Conservation (phyloP, 2,797 vertebrate genomes). For the Danio choprae region DNA sequence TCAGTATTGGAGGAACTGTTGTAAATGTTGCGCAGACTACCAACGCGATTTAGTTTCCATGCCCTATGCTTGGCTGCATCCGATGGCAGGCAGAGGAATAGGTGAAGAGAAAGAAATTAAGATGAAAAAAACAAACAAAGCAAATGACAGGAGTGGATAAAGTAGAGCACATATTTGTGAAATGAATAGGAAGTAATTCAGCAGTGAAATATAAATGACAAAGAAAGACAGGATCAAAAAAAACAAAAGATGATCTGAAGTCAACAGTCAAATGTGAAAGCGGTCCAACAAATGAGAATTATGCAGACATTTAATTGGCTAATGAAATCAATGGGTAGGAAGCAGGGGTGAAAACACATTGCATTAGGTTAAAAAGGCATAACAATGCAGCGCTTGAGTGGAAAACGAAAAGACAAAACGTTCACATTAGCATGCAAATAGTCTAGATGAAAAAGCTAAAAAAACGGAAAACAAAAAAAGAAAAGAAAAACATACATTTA, state of each 20-base stretch:
- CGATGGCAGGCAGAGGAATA: slow-evolving; percentile 56
- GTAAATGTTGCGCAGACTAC: slow-evolving; percentile 94
- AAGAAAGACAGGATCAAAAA: slow-evolving; percentile 22
- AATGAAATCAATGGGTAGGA: slow-evolving; percentile 15
- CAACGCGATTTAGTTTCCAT: slow-evolving; percentile 92
- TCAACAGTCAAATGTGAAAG: slow-evolving; percentile 23
- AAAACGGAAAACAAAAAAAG: too few species aligned
- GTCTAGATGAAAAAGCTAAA: background rate
- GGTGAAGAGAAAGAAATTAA: slow-evolving; percentile 68
- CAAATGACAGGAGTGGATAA: slow-evolving; percentile 39
- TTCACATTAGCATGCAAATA: background rate
- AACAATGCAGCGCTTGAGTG: slow-evolving; percentile 10
- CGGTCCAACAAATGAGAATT: background rate
- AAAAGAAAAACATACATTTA: background rate
- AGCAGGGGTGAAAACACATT: slow-evolving; percentile 23
- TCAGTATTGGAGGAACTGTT: slow-evolving; percentile 86
- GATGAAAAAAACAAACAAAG: slow-evolving; percentile 28
- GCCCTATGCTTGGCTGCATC: slow-evolving; percentile 92
- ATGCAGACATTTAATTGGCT: background rate
- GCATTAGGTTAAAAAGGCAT: slow-evolving; percentile 10
- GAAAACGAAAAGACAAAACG: slow-evolving; percentile 15
- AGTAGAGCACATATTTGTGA: background rate
- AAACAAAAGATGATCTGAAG: slow-evolving; percentile 69
- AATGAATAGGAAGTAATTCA: slow-evolving; percentile 1
- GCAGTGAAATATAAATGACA: background rate